phyloP scores from a whole-genome alignment of 2,888 invertebrate genomes.

The Paralinhomoeus sp. region DNA sequence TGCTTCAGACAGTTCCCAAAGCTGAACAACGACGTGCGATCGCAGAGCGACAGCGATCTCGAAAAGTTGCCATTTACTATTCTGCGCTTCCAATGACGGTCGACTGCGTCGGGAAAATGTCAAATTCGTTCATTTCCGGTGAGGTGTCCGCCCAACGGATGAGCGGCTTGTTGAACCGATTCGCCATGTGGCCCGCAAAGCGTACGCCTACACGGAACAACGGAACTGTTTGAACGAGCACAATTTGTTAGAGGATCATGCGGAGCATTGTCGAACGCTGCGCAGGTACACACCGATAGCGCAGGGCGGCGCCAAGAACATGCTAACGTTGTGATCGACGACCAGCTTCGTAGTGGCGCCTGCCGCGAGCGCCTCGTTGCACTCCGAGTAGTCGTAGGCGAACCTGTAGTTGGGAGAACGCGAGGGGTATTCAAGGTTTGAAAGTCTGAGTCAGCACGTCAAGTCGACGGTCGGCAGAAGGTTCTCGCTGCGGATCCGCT shows the following conservation, averaged over 20 bases:
- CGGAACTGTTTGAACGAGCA: neutral
- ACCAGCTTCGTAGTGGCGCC: neutral
- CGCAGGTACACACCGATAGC: neutral
- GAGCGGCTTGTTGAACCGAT: slow-evolving; percentile 1
- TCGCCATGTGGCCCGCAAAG: neutral
- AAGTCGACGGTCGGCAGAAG: neutral
- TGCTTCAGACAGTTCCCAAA: neutral
- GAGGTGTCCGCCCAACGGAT: slow-evolving; percentile 3
- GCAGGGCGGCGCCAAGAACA: slow-evolving; percentile 1
- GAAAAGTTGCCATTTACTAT: neutral
- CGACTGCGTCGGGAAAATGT: neutral
- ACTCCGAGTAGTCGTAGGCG: neutral
- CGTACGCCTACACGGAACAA: no score
- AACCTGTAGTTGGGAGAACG: no score
- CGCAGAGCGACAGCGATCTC: neutral
- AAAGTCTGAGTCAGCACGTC: no score
- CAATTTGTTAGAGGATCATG: neutral
- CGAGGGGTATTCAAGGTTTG: no score
- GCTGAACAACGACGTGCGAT: neutral
- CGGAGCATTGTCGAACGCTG: neutral
- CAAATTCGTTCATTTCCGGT: neutral
- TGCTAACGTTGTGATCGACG: neutral
- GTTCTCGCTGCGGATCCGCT: neutral
- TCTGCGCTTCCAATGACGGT: neutral
- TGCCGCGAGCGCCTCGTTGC: slow-evolving; percentile 3